Percentiles rank a stretch among this genome's conserved stretches.
phyloP scores from a whole-genome alignment of 2,888 invertebrate species.

The Agrypnus murinus region DNA sequence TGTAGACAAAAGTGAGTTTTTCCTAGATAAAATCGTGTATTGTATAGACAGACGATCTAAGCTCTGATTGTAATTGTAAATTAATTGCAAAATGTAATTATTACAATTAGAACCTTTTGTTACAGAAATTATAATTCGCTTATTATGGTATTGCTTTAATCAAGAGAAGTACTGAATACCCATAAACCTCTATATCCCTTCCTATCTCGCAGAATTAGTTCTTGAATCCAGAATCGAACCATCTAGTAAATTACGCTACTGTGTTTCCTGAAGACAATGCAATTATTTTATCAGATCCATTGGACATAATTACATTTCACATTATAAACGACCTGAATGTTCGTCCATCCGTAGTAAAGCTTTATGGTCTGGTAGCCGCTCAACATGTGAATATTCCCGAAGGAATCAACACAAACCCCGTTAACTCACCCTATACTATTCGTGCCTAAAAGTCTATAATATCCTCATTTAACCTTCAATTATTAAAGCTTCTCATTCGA shows the following conservation, averaged over 20 bases:
- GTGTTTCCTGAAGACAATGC: constrained; percentile 34
- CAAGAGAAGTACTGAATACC: too few species aligned
- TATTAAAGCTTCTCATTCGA: constrained; percentile 48
- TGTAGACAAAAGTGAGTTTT: too few species aligned
- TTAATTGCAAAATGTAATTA: too few species aligned
- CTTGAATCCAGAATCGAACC: too few species aligned
- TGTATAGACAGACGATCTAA: too few species aligned
- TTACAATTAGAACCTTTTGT: too few species aligned
- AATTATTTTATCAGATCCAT: constrained; percentile 49
- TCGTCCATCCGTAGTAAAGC: constrained; percentile 64
- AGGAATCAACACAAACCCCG: constrained; percentile 63
- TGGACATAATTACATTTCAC: constrained; percentile 55
- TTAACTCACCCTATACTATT: constrained; percentile 46
- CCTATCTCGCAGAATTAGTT: too few species aligned
- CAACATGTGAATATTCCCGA: constrained; percentile 67
- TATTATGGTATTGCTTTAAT: too few species aligned
- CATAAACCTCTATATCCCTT: too few species aligned
- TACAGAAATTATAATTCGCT: too few species aligned
- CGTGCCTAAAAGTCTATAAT: constrained; percentile 51
- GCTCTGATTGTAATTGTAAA: too few species aligned
- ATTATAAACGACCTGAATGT: constrained; percentile 64
- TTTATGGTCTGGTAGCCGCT: constrained; percentile 66
- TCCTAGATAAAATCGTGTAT: too few species aligned
- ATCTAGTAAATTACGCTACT: background rate
- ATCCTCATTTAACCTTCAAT: constrained; percentile 52